Base-by-base conservation (phyloP, 2,113 vertebrate species). In the Thunnus thynnus region DNA sequence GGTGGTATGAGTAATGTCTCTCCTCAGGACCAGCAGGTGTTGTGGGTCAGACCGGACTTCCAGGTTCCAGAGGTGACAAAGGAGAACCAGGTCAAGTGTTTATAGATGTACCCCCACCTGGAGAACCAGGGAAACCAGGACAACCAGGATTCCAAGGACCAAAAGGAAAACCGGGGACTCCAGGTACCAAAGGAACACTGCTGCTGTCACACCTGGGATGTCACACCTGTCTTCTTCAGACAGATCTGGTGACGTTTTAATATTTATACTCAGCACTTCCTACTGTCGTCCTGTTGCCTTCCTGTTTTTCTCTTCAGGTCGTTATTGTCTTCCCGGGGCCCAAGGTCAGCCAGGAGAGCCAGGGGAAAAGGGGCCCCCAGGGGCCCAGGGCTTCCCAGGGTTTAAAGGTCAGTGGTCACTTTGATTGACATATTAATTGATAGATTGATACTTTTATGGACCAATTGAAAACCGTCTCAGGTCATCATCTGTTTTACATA, bases 91-190 rank as follows among this genome's bases (percentile, higher is more conserved):
- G 94, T 68, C 55, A 14, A 5, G 6, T 25, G 10, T 66, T 54
- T 44, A 27, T 3, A 14, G 50, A 66, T 0, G 5, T 0, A 27
- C 55, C 56, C 2, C 51, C 30, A 47, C 84, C 61, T 20, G 95
- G 95, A 76, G 89, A 95, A 82, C 90, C 91, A 36, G 94, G 95
- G 56, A 94, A 93, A 90, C 84, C 54, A 10, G 95, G 95, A 30
- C 5, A 0, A 0, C 64, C 18, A 0, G 95, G 95, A 69, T 18
- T 47, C 17, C 74, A 30, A 72, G 94, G 94, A 5, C 14, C 1
- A 0, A 89, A 78, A 58, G 95, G 95, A 60, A 5, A 60, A 52
- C 80, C 74, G 3, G 94, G 95, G 5, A 4, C 0, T 25, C 88
- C 89, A 83, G 95, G 95, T 88, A 82, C 14, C 10, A 30, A 3